Conservation (phyloP, 2,797 vertebrate genomes). For the Chrysocyon brachyurus region DNA sequence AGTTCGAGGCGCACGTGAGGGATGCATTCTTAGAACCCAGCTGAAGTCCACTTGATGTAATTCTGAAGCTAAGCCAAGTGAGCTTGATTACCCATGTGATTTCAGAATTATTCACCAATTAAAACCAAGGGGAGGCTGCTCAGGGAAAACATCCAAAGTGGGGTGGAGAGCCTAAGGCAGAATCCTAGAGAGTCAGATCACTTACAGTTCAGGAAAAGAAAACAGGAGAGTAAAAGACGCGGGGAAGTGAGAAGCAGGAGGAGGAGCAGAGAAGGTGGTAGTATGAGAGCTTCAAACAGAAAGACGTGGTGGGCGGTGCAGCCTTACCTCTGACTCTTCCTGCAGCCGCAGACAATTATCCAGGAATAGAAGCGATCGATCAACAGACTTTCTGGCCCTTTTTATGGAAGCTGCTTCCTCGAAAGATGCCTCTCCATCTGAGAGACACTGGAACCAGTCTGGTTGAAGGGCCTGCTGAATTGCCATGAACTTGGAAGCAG, state of each 20-base stretch:
- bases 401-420: constrained; percentile 91
- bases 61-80: neutral
- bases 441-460: constrained; percentile 97
- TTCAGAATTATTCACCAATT: constrained; percentile 40
- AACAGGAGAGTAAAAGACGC: neutral
- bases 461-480: constrained; percentile 93
- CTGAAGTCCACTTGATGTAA: neutral
- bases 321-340: constrained; percentile 92
- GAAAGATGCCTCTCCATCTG: constrained; percentile 94
- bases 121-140: constrained; percentile 10
- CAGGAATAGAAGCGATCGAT: constrained; percentile 95
- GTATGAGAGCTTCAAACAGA: neutral
- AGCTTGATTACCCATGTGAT: neutral
- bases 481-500: constrained; percentile 94
- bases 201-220: neutral
- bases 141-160: neutral
- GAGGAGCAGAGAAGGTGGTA: neutral
- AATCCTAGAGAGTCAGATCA: neutral
- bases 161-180: neutral
- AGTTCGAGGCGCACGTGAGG: neutral
- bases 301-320: neutral
- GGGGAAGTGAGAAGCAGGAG: neutral
- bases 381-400: constrained; percentile 95
- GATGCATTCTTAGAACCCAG: neutral
- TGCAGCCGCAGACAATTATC: constrained; percentile 94